A percentile compares a stretch with the other conserved stretches of the same genome.
These are phyloP conservation scores for Dasysyrphus albostriatus DNA, from an alignment of 2,888 invertebrate genomes.

Conservation along the genomic window DNA sequence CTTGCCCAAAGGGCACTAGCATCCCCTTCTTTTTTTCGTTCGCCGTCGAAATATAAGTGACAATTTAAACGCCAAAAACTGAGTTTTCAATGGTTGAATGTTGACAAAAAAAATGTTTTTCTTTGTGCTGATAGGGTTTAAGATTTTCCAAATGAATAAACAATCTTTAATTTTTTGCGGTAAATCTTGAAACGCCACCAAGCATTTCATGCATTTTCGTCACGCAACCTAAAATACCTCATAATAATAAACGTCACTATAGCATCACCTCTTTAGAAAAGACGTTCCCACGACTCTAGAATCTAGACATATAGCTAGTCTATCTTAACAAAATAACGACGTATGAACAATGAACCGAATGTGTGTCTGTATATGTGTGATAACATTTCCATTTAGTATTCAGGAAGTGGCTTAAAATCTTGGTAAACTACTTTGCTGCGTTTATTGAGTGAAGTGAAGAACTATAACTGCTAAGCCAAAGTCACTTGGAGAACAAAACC, in stretches of 20 bases:
- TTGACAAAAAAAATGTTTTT: too few relatives aligned
- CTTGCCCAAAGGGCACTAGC: too few relatives aligned
- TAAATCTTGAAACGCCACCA: too few relatives aligned
- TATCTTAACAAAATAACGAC: conserved; percentile 5
- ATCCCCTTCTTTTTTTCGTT: too few relatives aligned
- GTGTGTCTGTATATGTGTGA: background rate
- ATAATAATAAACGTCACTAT: conserved; percentile 9
- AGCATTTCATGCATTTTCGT: background rate
- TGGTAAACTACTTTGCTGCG: conserved; percentile 55
- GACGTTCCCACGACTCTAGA: background rate
- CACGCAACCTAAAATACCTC: conserved; percentile 6
- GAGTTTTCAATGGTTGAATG: too few relatives aligned
- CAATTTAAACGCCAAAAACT: too few relatives aligned
- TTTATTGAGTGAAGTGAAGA: conserved; percentile 55
- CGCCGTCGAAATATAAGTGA: too few relatives aligned
- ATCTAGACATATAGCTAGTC: conserved; percentile 1
- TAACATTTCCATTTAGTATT: conserved; percentile 52
- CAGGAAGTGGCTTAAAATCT: conserved; percentile 66
- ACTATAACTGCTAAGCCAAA: conserved; percentile 33
- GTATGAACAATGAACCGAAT: conserved; percentile 16
- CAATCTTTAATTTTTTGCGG: too few relatives aligned
- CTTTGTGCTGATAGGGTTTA: too few relatives aligned
- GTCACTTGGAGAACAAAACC: conserved; percentile 14
- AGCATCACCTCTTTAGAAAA: background rate
- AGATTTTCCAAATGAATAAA: too few relatives aligned